Evolutionary conservation across 2,888 invertebrate species (phyloP), one percentile per base, ranked within the genome.

Genomic region (Sicus ferrugineus): DNA sequence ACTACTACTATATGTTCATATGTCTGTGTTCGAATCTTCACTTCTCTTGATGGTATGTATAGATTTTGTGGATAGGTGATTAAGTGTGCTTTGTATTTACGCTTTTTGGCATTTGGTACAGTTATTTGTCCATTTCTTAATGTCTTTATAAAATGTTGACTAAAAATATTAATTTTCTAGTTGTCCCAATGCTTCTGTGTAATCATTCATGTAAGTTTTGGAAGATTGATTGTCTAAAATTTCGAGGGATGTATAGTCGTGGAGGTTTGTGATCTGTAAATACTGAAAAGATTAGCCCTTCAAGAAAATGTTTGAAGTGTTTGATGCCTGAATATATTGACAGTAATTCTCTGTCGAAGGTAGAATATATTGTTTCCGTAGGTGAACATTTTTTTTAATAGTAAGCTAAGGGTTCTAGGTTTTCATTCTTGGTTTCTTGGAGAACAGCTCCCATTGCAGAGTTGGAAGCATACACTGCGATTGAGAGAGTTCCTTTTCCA

Each of bases 41-140:
- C n/a, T n/a, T n/a, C n/a, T 7, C 62, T 66, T n/a, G n/a, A n/a
- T n/a, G n/a, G n/a, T n/a, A n/a, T n/a, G n/a, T n/a, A n/a, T n/a
- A n/a, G n/a, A n/a, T n/a, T n/a, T n/a, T n/a, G n/a, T n/a, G n/a
- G n/a, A n/a, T n/a, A n/a, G n/a, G n/a, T n/a, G n/a, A n/a, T n/a
- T n/a, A n/a, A n/a, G n/a, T n/a, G n/a, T n/a, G n/a, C 4, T 79
- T 2, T 72, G 58, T 0, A 81, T 67, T 69, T 83, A 83, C 3
- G 75, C 56, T n/a, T n/a, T n/a, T n/a, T n/a, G n/a, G n/a, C n/a
- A n/a, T n/a, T n/a, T n/a, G n/a, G n/a, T n/a, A n/a, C n/a, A n/a
- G n/a, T n/a, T n/a, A n/a, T n/a, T n/a, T n/a, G n/a, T n/a, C n/a
- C n/a, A n/a, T n/a, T n/a, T n/a, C n/a, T n/a, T 52, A 23, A 52